Evolutionary conservation across 53 echinoderm and acorn worm species (phyloP).

Genomic region (Paracentrotus lividus): DNA sequence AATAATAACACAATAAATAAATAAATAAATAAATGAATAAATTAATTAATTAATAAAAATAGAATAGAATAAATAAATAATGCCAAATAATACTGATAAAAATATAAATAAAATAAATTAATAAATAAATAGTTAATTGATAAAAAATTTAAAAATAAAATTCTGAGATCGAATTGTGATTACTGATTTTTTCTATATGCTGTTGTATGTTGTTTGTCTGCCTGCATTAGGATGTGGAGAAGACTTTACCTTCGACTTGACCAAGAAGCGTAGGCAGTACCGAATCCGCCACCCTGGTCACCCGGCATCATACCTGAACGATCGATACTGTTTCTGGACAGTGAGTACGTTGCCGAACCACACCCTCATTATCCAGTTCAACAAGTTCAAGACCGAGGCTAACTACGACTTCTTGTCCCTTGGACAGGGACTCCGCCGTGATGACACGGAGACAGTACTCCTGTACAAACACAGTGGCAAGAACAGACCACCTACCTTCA

Average conservation of each 20-base stretch:
- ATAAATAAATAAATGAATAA: no score
- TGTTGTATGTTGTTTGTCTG: background rate
- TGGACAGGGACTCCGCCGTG: conserved; percentile 80
- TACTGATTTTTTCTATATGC: no score
- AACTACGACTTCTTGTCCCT: conserved; percentile 92
- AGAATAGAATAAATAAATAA: no score
- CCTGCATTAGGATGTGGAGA: conserved; percentile 81
- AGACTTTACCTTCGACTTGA: conserved; percentile 78
- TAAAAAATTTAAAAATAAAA: no score
- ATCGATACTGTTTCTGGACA: conserved; percentile 96
- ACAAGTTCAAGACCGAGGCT: conserved; percentile 84
- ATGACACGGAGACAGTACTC: conserved; percentile 44
- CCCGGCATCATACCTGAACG: conserved; percentile 78
- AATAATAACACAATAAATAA: no score
- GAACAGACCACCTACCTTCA: background rate
- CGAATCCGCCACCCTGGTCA: conserved; percentile 78
- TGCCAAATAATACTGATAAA: no score
- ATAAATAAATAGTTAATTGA: no score
- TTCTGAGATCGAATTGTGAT: no score
- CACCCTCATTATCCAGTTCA: conserved; percentile 76
- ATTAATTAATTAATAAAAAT: no score
- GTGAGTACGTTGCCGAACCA: conserved; percentile 77
- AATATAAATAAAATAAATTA: no score
- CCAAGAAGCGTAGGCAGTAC: conserved; percentile 61
- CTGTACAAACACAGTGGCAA: conserved; percentile 78